Conservation (phyloP, 2,797 vertebrate genomes). For the Sebastes kiyomatsui region DNA sequence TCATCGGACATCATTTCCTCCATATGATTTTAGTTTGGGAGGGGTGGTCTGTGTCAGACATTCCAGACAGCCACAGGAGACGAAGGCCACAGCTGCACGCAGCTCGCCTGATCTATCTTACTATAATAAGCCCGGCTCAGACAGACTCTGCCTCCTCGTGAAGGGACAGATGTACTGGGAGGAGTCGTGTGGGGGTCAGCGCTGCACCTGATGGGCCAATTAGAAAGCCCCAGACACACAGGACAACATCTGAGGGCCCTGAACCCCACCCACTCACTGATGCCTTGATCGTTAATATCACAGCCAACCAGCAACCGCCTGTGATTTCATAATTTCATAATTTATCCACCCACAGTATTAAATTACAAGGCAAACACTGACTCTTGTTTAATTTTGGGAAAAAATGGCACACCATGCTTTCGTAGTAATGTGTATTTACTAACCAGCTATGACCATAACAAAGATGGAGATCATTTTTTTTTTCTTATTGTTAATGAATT, state of each 20-base stretch:
- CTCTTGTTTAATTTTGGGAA: not conserved
- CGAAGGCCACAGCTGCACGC: slow-evolving; percentile 72
- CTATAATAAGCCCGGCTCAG: slow-evolving; percentile 58
- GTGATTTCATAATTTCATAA: slow-evolving; percentile 2
- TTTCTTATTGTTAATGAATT: slow-evolving; percentile 7
- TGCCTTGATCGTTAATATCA: slow-evolving; percentile 23
- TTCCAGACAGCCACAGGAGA: slow-evolving; percentile 65
- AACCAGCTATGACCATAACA: not conserved
- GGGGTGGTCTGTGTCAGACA: slow-evolving; percentile 43
- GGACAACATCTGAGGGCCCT: slow-evolving; percentile 42
- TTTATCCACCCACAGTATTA: not conserved
- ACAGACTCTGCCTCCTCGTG: slow-evolving; percentile 50
- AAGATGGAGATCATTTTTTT: not conserved
- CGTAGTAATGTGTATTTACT: not conserved
- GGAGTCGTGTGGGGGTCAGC: slow-evolving; percentile 42
- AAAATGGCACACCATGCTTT: not conserved
- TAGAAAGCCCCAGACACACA: slow-evolving; percentile 57
- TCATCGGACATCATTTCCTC: slow-evolving; percentile 27
- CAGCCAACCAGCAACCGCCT: slow-evolving; percentile 3
- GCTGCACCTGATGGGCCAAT: slow-evolving; percentile 68
- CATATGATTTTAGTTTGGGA: slow-evolving; percentile 50
- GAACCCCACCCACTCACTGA: slow-evolving; percentile 37
- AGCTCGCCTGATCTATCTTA: slow-evolving; percentile 48
- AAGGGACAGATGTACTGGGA: slow-evolving; percentile 49
- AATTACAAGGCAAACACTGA: not conserved